phyloP scores from a whole-genome alignment of 2,797 vertebrate genomes.

The Manis pentadactyla region DNA sequence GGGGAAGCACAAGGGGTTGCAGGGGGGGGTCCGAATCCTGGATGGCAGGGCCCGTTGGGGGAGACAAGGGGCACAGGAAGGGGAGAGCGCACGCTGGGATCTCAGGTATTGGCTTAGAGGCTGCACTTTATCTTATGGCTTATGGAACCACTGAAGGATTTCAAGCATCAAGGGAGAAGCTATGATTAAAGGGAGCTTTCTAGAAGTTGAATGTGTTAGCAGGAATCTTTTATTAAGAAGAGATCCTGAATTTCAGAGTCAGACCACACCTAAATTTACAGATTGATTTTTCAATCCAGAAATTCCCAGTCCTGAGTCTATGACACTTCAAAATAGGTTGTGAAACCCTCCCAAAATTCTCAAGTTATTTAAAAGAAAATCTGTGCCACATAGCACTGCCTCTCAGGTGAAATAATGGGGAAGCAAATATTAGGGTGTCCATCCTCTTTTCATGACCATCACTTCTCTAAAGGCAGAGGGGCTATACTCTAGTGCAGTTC shows the following conservation, averaged over 20 bases:
- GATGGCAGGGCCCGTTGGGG: no score
- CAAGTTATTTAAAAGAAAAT: conserved; percentile 62
- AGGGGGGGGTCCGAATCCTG: not conserved
- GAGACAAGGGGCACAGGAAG: not conserved
- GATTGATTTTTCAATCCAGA: conserved; percentile 47
- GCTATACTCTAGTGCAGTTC: not conserved
- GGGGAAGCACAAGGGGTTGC: not conserved
- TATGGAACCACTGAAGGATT: not conserved
- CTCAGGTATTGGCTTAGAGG: not conserved
- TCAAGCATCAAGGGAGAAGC: not conserved
- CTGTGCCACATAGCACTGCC: not conserved
- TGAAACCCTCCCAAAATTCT: conserved; percentile 63
- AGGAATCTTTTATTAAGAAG: conserved; percentile 8
- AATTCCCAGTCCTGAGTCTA: conserved; percentile 59
- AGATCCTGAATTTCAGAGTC: conserved; percentile 49
- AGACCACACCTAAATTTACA: conserved; percentile 35
- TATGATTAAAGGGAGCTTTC: not conserved
- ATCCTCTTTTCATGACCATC: not conserved
- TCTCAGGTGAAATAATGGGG: not conserved
- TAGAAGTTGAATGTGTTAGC: not conserved
- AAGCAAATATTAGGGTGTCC: not conserved
- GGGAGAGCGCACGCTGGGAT: not conserved
- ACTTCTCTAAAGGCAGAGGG: not conserved
- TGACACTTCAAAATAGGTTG: conserved; percentile 43
- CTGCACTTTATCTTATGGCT: not conserved